Evolutionary conservation across 1,140 invertebrate genomes (phyloP).

Genomic region (Heliconius congener): DNA sequence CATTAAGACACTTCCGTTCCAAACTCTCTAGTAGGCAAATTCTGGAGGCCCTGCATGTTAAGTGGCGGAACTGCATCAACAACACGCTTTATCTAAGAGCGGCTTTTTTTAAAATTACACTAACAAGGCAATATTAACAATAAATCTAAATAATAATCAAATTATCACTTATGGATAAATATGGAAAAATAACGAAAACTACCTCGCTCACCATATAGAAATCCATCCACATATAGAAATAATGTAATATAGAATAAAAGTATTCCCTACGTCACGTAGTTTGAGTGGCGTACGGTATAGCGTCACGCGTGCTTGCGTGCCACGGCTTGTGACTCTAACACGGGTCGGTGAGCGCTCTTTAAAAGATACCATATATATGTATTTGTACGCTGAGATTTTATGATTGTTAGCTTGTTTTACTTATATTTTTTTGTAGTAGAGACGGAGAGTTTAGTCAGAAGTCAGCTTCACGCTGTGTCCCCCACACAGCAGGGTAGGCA

Average conservation of each 20-base stretch:
- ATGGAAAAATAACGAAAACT: neutral
- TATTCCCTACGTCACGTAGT: conserved; percentile 1
- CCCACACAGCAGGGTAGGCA: fast-evolving
- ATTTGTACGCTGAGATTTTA: neutral
- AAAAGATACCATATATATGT: neutral
- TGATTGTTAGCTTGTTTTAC: neutral
- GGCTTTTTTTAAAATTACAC: too few relatives aligned
- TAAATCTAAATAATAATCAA: too few relatives aligned
- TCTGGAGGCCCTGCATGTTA: too few relatives aligned
- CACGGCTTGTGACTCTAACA: conserved; percentile 1
- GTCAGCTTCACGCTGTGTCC: too few relatives aligned
- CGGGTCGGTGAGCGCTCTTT: conserved; percentile 1
- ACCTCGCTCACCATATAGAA: neutral
- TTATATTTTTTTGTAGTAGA: neutral
- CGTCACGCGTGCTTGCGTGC: conserved; percentile 4
- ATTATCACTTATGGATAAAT: too few relatives aligned
- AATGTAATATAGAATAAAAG: neutral
- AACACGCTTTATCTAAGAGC: too few relatives aligned
- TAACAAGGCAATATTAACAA: too few relatives aligned
- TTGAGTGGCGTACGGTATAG: conserved; percentile 2
- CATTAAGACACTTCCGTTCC: too few relatives aligned
- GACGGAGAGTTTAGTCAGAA: too few relatives aligned
- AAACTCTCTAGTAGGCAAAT: too few relatives aligned
- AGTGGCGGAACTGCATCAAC: too few relatives aligned
- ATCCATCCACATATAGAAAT: too few relatives aligned